Conservation (phyloP, 2,888 invertebrate genomes). For the Troides aeacus region DNA sequence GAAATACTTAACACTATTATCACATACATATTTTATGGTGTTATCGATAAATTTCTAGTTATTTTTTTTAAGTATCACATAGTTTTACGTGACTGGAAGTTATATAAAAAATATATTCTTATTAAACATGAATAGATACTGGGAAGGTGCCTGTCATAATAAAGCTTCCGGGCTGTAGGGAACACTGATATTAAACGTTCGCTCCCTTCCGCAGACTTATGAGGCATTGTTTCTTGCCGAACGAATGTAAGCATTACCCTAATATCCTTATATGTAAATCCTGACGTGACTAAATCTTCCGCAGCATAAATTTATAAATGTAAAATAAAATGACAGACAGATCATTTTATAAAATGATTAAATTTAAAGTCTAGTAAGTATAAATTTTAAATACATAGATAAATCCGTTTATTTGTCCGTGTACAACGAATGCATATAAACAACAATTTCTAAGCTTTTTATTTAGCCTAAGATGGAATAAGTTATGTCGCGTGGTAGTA, state of each 20-base stretch:
- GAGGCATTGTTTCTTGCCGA: slow-evolving; percentile 43
- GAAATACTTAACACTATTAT: slow-evolving; percentile 54
- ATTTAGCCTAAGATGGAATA: too few species aligned
- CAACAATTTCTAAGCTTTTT: too few species aligned
- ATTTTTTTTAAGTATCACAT: slow-evolving; percentile 21
- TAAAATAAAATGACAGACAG: neutral
- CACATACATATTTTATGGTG: slow-evolving; percentile 60
- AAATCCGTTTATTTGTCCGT: too few species aligned
- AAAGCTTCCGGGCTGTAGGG: slow-evolving; percentile 32
- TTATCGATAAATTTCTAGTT: slow-evolving; percentile 35
- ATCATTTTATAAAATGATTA: neutral
- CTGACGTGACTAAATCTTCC: slow-evolving; percentile 18
- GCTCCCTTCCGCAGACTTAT: slow-evolving; percentile 43
- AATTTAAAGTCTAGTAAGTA: neutral
- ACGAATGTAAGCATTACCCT: slow-evolving; percentile 40
- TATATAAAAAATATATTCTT: slow-evolving; percentile 6
- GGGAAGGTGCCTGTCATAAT: slow-evolving; percentile 38
- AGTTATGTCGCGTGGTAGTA: too few species aligned
- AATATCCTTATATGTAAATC: slow-evolving; percentile 31
- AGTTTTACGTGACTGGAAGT: slow-evolving; percentile 47
- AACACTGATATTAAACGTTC: slow-evolving; percentile 48
- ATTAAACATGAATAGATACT: neutral
- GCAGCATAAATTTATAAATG: neutral
- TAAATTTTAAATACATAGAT: neutral
- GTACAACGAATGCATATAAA: too few species aligned